phyloP scores from a whole-genome alignment of 2,113 vertebrate species.

The Dipodomys ordii region DNA sequence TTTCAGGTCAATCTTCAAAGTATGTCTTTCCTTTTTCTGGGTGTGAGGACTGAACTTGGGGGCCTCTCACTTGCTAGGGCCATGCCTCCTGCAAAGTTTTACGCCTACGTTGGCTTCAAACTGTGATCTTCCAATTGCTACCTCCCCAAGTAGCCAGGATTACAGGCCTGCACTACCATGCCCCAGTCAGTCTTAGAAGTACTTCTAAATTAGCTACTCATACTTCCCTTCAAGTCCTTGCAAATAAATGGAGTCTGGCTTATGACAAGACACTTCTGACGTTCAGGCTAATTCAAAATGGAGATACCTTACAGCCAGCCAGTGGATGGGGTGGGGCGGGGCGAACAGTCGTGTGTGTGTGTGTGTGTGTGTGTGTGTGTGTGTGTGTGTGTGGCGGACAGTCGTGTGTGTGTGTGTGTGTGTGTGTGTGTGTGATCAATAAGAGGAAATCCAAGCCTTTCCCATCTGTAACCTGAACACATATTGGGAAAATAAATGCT shows the following conservation, averaged over 20 bases:
- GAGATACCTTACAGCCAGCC: too few relatives aligned
- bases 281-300: background rate
- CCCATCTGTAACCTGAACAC: background rate
- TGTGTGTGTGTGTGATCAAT: too few relatives aligned
- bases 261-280: background rate
- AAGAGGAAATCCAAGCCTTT: background rate
- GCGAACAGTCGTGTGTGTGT: background rate
- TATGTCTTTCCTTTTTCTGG: background rate
- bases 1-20: background rate
- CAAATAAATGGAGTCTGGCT: background rate
- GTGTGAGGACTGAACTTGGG: too few relatives aligned
- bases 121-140: too few relatives aligned
- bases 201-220: background rate
- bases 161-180: too few relatives aligned
- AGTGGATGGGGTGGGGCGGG: background rate
- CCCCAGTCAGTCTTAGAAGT: background rate
- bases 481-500: background rate
- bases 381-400: background rate
- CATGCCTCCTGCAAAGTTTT: too few relatives aligned
- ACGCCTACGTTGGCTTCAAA: too few relatives aligned
- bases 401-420: too few relatives aligned
- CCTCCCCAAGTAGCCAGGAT: too few relatives aligned
- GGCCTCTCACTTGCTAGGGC: too few relatives aligned
- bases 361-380: too few relatives aligned
- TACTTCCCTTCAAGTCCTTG: background rate